Evolutionary conservation across 2,888 invertebrate genomes (phyloP).

Genomic region (Rhimphoctona megacephalus): DNA sequence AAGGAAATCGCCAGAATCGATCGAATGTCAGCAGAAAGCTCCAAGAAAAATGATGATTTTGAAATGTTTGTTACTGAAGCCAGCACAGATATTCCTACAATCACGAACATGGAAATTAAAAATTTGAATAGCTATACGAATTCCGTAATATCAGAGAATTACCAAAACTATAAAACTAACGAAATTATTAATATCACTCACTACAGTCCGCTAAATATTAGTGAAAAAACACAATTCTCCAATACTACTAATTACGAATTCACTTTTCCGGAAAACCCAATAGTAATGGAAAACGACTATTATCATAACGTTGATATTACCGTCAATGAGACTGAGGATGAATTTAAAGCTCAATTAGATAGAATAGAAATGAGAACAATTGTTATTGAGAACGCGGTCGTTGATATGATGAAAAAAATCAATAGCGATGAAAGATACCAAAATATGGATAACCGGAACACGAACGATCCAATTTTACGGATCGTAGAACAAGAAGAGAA

Average conservation of each 20-base stretch:
- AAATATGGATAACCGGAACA: background rate
- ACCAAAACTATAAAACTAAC: background rate
- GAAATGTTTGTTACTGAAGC: conserved; percentile 15
- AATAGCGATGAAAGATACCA: conserved; percentile 11
- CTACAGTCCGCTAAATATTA: background rate
- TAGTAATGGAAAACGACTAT: conserved; percentile 17
- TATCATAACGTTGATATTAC: background rate
- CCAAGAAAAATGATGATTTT: conserved; percentile 24
- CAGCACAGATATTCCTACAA: conserved; percentile 8
- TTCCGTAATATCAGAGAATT: background rate
- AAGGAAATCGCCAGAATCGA: background rate
- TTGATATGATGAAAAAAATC: conserved; percentile 34
- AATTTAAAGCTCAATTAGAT: conserved; percentile 48
- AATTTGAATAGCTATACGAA: conserved; percentile 8
- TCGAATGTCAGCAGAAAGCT: background rate
- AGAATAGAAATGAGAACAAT: conserved; percentile 53
- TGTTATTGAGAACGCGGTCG: conserved; percentile 43
- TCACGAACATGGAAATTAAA: background rate
- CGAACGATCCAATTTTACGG: background rate
- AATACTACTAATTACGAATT: conserved; percentile 39
- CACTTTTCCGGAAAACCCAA: conserved; percentile 52
- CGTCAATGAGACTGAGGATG: conserved; percentile 29
- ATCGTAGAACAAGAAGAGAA: background rate
- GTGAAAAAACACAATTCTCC: conserved; percentile 9
- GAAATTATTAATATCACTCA: background rate